A percentile compares a stretch with the other conserved stretches of the same genome.
phyloP scores from a whole-genome alignment of 2,113 vertebrate genomes.

The Gopherus flavomarginatus region DNA sequence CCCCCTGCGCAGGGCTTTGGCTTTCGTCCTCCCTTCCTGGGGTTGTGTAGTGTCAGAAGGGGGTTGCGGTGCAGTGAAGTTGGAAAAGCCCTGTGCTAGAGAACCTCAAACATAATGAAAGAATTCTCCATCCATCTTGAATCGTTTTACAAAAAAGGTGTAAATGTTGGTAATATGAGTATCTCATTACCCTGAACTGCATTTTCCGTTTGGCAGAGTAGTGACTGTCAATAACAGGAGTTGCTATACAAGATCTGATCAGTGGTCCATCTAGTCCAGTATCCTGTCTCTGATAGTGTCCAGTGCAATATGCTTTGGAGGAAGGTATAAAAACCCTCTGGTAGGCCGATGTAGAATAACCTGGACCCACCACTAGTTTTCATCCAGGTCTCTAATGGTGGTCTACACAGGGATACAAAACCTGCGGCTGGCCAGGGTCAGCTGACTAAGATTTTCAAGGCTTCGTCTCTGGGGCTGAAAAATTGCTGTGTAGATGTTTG shows the following conservation, averaged over 20 bases:
- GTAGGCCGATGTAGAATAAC: neutral
- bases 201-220: accelerated
- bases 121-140: neutral
- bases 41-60: too few species aligned
- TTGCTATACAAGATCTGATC: accelerated
- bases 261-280: accelerated
- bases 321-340: neutral
- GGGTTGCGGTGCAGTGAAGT: too few species aligned
- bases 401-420: neutral
- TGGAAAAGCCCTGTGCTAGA: neutral
- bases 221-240: accelerated
- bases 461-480: neutral
- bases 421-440: neutral
- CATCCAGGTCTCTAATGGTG: neutral
- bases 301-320: accelerated
- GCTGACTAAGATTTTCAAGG: neutral
- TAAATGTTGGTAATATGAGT: accelerated
- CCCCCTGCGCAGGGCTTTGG: too few species aligned
- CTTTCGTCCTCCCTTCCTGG: too few species aligned
- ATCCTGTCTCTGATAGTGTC: accelerated
- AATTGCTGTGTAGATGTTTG: neutral
- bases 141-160: accelerated
- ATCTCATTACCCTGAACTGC: accelerated
- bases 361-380: neutral
- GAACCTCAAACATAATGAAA: neutral